These are phyloP conservation scores for Pluvianellus socialis DNA, from an alignment of 2,113 vertebrate species.

Conservation along the genomic window DNA sequence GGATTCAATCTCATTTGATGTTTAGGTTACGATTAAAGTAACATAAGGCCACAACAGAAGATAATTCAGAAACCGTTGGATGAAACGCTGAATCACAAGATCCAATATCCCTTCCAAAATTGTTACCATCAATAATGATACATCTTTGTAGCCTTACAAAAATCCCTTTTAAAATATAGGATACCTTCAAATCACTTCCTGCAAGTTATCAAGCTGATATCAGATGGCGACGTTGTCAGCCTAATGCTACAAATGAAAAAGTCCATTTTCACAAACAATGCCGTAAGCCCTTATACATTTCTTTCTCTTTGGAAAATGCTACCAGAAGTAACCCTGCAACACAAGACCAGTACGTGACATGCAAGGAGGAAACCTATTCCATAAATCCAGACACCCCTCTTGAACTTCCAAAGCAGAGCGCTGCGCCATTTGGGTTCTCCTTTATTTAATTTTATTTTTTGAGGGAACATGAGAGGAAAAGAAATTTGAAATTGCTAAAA, in stretches of 20 bases:
- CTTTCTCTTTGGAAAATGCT: background rate
- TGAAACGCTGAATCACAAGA: background rate
- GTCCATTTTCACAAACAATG: background rate
- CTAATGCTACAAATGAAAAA: background rate
- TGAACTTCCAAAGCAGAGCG: background rate
- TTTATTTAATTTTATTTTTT: constrained; percentile 3
- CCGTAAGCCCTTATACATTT: background rate
- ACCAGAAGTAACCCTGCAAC: background rate
- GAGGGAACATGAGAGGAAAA: background rate
- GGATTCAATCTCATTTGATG: background rate
- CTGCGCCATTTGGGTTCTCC: background rate
- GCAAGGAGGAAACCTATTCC: background rate
- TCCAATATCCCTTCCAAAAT: background rate
- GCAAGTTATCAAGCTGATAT: background rate
- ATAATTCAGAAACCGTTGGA: background rate
- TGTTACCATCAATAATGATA: constrained; percentile 1
- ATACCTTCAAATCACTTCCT: background rate
- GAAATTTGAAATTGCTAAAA: background rate
- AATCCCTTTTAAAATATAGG: background rate
- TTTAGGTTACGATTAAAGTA: background rate
- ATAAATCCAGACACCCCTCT: background rate
- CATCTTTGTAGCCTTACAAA: background rate
- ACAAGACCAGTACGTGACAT: background rate
- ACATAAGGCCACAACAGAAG: background rate
- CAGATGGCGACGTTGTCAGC: background rate